These are phyloP conservation scores for Chamaedrilus cognettii DNA, from an alignment of 2,888 invertebrate species.

Conservation along the genomic window DNA sequence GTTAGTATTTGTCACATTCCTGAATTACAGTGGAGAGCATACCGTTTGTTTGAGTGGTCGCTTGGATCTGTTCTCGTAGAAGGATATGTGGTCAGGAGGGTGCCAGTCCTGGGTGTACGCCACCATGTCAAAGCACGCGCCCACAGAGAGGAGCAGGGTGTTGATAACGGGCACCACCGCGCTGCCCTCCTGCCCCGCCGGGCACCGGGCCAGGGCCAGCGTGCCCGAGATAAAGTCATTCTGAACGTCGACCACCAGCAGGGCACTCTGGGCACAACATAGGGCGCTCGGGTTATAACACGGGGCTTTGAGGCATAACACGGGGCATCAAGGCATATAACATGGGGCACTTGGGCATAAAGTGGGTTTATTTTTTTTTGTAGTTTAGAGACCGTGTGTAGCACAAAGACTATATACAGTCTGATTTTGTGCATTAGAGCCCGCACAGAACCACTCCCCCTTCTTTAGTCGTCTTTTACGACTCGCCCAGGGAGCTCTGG, in stretches of 20 bases:
- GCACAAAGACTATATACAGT: too few relatives aligned
- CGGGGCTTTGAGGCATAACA: not conserved
- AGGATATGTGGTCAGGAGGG: slow-evolving; percentile 93
- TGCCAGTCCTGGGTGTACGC: slow-evolving; percentile 96
- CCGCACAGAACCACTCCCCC: too few relatives aligned
- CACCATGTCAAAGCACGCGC: slow-evolving; percentile 20
- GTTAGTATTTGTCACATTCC: too few relatives aligned
- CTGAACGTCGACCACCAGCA: slow-evolving; percentile 95
- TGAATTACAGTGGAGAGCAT: too few relatives aligned
- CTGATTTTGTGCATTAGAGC: too few relatives aligned
- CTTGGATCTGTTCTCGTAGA: slow-evolving; percentile 96
- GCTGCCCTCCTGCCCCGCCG: slow-evolving; percentile 68
- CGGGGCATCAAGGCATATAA: too few relatives aligned
- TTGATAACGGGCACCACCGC: slow-evolving; percentile 90
- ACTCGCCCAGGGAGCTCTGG: too few relatives aligned
- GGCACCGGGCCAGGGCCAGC: slow-evolving; percentile 88
- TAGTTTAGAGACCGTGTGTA: too few relatives aligned
- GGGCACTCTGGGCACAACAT: slow-evolving; percentile 62
- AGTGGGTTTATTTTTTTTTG: too few relatives aligned
- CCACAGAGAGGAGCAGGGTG: slow-evolving; percentile 57
- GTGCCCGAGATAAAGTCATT: slow-evolving; percentile 97
- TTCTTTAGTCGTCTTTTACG: too few relatives aligned
- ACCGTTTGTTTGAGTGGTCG: too few relatives aligned
- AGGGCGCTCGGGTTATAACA: not conserved
- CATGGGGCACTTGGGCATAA: too few relatives aligned